Conservation (phyloP, 2,888 invertebrate species). For the Ophion slaviceki region DNA sequence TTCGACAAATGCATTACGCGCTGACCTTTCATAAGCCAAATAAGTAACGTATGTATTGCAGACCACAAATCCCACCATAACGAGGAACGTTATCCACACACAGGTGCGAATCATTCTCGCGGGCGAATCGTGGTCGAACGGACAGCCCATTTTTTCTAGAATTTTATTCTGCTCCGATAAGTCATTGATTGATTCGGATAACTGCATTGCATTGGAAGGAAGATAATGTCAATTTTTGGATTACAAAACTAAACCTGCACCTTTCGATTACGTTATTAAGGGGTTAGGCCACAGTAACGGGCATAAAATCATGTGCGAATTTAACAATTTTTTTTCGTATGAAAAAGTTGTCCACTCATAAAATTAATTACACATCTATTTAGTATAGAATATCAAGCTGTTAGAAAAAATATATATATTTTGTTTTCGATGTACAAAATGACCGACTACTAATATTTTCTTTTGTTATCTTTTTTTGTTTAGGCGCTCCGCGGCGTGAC, state of each 20-base stretch:
- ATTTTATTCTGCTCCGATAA: constrained; percentile 42
- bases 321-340: too few species aligned
- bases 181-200: constrained; percentile 43
- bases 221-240: not conserved
- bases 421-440: too few species aligned
- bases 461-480: too few species aligned
- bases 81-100: constrained; percentile 43
- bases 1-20: constrained; percentile 2
- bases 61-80: not conserved
- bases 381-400: too few species aligned
- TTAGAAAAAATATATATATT: too few species aligned
- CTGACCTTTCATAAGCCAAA: constrained; percentile 4
- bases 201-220: constrained; percentile 21
- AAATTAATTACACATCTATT: too few species aligned
- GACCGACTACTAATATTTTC: too few species aligned
- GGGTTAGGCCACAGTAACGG: too few species aligned
- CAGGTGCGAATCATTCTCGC: constrained; percentile 42
- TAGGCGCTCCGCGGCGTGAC: too few species aligned
- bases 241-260: too few species aligned
- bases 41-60: constrained; percentile 29
- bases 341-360: too few species aligned
- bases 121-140: constrained; percentile 39
- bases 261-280: not conserved
- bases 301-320: too few species aligned
- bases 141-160: constrained; percentile 56